Percentiles rank a stretch among this genome's conserved stretches.
These are phyloP conservation scores for Pitangus sulphuratus DNA, from an alignment of 2,797 vertebrate genomes.

Conservation along the genomic window DNA sequence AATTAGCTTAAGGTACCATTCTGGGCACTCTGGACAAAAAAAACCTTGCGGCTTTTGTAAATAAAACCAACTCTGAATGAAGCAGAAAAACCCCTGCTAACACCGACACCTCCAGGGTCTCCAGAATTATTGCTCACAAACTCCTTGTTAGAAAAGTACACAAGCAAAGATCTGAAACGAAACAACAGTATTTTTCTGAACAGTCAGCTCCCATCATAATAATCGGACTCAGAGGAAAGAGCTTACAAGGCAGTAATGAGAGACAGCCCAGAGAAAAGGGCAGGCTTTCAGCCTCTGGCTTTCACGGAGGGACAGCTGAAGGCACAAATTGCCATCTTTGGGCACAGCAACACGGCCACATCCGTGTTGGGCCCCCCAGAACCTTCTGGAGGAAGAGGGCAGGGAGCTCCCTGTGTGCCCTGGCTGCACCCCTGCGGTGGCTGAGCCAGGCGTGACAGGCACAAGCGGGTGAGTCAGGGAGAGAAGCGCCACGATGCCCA, in stretches of 20 bases:
- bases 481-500: neutral
- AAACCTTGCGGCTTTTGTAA: neutral
- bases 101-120: neutral
- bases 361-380: accelerated
- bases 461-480: neutral
- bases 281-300: conserved; percentile 39
- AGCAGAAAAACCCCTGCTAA: neutral
- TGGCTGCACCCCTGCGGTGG: accelerated
- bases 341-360: neutral
- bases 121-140: neutral
- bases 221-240: conserved; percentile 43
- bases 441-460: neutral
- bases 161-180: neutral
- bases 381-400: neutral
- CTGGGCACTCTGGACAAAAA: neutral
- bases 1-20: neutral
- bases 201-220: conserved; percentile 47
- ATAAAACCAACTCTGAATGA: neutral
- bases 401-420: neutral
- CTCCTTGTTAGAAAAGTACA: neutral
- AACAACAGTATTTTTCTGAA: conserved; percentile 40
- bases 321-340: neutral
- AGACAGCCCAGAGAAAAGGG: conserved; percentile 45
- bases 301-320: neutral
- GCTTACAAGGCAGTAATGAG: conserved; percentile 55